A percentile compares a stretch with the other conserved stretches of the same genome.
These are phyloP conservation scores for Miniopterus natalensis DNA, from an alignment of 2,113 vertebrate species.

Conservation along the genomic window DNA sequence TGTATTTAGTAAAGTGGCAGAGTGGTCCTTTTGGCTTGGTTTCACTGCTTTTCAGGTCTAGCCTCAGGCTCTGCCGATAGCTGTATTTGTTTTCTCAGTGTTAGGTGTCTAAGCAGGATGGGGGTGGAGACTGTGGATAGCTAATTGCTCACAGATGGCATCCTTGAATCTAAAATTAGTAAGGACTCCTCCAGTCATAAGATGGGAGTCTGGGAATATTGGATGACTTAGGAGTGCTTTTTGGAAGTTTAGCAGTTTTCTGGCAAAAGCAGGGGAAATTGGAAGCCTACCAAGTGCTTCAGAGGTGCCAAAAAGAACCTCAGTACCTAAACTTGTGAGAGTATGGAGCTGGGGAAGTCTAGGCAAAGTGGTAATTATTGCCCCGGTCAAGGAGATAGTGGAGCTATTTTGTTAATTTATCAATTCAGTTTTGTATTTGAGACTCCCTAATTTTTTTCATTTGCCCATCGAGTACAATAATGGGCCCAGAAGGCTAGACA, in stretches of 20 bases:
- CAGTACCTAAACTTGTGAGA: slow-evolving; percentile 58
- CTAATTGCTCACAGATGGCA: slow-evolving; percentile 82
- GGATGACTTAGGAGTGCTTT: slow-evolving; percentile 87
- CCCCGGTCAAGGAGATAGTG: neutral
- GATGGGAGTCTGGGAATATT: slow-evolving; percentile 90
- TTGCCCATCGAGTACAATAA: neutral
- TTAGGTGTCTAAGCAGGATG: slow-evolving; percentile 64
- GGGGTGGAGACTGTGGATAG: slow-evolving; percentile 75
- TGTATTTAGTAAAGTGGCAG: neutral
- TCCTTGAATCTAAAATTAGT: slow-evolving; percentile 89
- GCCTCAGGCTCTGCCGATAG: neutral
- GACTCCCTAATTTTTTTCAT: neutral
- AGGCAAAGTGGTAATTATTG: neutral
- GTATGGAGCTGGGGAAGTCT: neutral
- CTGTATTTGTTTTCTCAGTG: slow-evolving; percentile 73
- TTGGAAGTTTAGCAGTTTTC: slow-evolving; percentile 88
- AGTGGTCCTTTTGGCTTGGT: neutral
- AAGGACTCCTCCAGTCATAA: slow-evolving; percentile 84
- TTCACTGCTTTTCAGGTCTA: neutral
- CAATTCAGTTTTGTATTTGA: neutral
- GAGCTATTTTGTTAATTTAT: neutral
- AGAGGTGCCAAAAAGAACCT: slow-evolving; percentile 76
- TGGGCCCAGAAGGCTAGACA: neutral
- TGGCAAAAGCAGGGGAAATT: slow-evolving; percentile 90
- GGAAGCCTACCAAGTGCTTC: slow-evolving; percentile 91